These are phyloP conservation scores for Caenorhabditis remanei DNA, from an alignment of 1,140 invertebrate genomes.

Conservation along the genomic window DNA sequence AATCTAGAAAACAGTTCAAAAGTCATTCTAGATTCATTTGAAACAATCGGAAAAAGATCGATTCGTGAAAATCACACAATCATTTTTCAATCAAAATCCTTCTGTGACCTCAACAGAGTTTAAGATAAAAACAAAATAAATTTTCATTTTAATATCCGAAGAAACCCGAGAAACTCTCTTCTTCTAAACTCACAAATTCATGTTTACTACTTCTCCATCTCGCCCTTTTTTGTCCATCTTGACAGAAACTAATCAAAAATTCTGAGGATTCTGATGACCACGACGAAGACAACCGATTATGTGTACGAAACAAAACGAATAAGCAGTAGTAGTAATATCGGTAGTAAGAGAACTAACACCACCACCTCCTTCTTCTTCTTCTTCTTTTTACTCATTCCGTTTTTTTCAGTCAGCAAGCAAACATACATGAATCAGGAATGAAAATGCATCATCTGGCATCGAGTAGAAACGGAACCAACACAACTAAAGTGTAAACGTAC, in stretches of 20 bases:
- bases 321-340: neutral
- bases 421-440: slow-evolving; percentile 26
- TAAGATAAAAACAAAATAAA: too few species aligned
- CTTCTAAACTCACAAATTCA: too few species aligned
- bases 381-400: neutral
- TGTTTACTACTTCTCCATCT: too few species aligned
- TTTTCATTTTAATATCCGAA: too few species aligned
- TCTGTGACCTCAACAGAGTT: too few species aligned
- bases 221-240: too few species aligned
- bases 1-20: too few species aligned
- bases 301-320: slow-evolving; percentile 12
- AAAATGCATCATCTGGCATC: neutral
- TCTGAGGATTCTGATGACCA: neutral
- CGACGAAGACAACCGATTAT: neutral
- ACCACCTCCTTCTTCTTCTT: neutral
- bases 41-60: too few species aligned
- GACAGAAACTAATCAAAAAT: neutral
- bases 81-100: too few species aligned
- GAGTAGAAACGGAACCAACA: neutral
- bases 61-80: too few species aligned
- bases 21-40: too few species aligned
- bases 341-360: neutral
- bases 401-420: neutral
- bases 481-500: neutral
- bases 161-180: too few species aligned